A percentile compares a stretch with the other conserved stretches of the same genome.
phyloP scores from a whole-genome alignment of 2,113 vertebrate species.

The Antechinus flavipes region DNA sequence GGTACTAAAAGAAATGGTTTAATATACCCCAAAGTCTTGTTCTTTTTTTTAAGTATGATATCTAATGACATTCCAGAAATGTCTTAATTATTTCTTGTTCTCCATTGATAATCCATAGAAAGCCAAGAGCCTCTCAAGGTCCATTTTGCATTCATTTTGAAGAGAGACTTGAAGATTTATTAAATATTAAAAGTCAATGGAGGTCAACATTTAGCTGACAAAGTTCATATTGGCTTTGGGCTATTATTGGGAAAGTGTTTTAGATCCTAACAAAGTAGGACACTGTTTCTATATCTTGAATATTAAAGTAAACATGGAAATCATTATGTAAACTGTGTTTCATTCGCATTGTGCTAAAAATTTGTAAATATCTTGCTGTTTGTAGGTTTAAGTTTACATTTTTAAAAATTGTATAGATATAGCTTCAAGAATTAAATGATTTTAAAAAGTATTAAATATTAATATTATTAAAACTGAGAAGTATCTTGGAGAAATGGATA shows the following conservation, averaged over 20 bases:
- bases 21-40: background rate
- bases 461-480: background rate
- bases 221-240: background rate
- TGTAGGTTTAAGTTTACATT: background rate
- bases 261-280: background rate
- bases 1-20: slow-evolving; percentile 10
- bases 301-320: background rate
- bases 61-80: background rate
- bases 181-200: slow-evolving; percentile 7
- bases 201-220: background rate
- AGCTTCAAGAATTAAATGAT: background rate
- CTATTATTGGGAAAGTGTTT: background rate
- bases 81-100: slow-evolving; percentile 33
- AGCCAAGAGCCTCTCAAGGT: slow-evolving; percentile 23
- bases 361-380: background rate
- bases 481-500: background rate
- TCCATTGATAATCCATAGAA: slow-evolving; percentile 4
- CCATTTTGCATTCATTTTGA: background rate
- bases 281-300: background rate
- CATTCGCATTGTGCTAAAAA: background rate
- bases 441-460: background rate
- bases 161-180: background rate
- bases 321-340: background rate
- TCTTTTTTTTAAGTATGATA: background rate
- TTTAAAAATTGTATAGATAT: background rate